These are phyloP conservation scores for Nematolebias whitei DNA, from an alignment of 2,113 vertebrate species.

Conservation along the genomic window DNA sequence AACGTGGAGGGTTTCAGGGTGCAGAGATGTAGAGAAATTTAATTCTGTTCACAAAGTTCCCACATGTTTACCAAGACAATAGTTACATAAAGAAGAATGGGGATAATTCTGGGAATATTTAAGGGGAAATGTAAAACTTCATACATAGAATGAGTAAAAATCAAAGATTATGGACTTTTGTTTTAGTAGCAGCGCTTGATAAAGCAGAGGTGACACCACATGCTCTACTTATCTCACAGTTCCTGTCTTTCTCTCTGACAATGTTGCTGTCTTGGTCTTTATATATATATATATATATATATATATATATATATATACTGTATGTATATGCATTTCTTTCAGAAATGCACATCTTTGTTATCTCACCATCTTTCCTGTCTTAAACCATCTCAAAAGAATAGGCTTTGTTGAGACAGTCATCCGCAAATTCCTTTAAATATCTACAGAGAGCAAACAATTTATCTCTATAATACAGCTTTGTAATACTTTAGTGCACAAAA, in stretches of 20 bases:
- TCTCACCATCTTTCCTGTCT: conserved; percentile 6
- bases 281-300: too few relatives aligned
- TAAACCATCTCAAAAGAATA: not conserved
- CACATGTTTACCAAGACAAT: conserved; percentile 8
- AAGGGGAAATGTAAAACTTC: not conserved
- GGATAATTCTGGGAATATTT: conserved; percentile 2
- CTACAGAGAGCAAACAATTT: not conserved
- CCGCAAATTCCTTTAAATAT: conserved; percentile 12
- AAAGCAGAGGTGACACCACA: conserved; percentile 1
- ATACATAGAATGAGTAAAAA: not conserved
- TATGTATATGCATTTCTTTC: conserved; percentile 3
- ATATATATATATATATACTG: too few relatives aligned
- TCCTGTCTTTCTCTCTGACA: conserved; percentile 16
- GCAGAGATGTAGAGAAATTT: conserved; percentile 31
- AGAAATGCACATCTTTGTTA: not conserved
- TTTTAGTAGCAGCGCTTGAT: conserved; percentile 5
- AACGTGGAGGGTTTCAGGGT: conserved; percentile 17
- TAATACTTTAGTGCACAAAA: not conserved
- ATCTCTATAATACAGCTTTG: not conserved
- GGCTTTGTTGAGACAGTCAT: conserved; percentile 13
- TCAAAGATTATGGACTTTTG: not conserved
- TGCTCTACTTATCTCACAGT: conserved; percentile 27
- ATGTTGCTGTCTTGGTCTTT: conserved; percentile 2
- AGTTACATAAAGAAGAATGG: not conserved
- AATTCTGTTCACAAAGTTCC: conserved; percentile 33